Evolutionary conservation across 2,888 invertebrate species (phyloP).

Genomic region (Ochlodes sylvanus): DNA sequence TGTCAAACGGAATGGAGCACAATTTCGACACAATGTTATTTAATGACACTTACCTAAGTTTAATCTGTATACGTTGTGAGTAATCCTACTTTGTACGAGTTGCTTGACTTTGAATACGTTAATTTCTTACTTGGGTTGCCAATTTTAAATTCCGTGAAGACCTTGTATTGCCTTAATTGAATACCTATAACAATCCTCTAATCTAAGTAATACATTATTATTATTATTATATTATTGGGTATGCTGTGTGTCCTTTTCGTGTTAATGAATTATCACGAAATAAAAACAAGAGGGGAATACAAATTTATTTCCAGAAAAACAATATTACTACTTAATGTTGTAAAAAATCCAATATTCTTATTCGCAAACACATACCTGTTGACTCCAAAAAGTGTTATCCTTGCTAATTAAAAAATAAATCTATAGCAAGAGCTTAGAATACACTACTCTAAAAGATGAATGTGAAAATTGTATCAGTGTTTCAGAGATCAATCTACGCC

Average conservation of each 20-base stretch:
- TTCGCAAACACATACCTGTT: slow-evolving; percentile 15
- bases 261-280: too few relatives aligned
- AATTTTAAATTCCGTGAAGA: too few relatives aligned
- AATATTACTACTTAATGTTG: too few relatives aligned
- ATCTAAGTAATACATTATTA: too few relatives aligned
- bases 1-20: slow-evolving; percentile 49
- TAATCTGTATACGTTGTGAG: slow-evolving; percentile 49
- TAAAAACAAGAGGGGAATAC: too few relatives aligned
- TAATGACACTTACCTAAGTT: slow-evolving; percentile 56
- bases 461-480: slow-evolving; percentile 15
- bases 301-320: too few relatives aligned
- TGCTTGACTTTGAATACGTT: not conserved
- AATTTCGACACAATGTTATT: slow-evolving; percentile 56
- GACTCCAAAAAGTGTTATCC: slow-evolving; percentile 1
- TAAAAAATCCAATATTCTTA: not conserved
- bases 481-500: slow-evolving; percentile 17
- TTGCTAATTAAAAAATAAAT: slow-evolving; percentile 5
- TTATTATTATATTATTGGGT: too few relatives aligned
- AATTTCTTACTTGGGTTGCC: not conserved
- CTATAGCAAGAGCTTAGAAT: slow-evolving; percentile 19
- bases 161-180: too few relatives aligned
- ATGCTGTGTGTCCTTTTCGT: too few relatives aligned
- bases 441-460: slow-evolving; percentile 29
- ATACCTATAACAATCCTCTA: too few relatives aligned
- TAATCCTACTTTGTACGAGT: not conserved